phyloP scores from a whole-genome alignment of 2,888 invertebrate genomes.

The Meghimatium bilineatum region DNA sequence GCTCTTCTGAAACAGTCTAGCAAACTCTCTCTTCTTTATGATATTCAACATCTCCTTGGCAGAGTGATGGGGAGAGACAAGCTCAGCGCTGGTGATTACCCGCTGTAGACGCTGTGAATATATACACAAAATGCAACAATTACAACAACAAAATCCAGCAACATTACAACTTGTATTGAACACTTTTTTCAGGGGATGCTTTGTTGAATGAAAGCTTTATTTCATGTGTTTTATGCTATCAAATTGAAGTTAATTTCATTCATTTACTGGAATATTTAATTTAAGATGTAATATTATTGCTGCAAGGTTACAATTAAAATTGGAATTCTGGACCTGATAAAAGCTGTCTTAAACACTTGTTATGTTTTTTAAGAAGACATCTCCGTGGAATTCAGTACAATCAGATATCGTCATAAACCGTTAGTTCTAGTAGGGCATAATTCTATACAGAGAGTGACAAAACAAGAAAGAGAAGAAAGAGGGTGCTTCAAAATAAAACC shows the following conservation, averaged over 20 bases:
- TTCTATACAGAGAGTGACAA: neutral
- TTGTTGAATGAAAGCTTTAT: no score
- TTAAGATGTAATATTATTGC: neutral
- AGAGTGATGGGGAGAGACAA: conserved; percentile 94
- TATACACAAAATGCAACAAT: neutral
- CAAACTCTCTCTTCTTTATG: conserved; percentile 92
- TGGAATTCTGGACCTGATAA: neutral
- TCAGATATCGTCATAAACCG: neutral
- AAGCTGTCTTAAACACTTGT: neutral
- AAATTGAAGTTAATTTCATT: no score
- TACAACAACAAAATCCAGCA: no score
- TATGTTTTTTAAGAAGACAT: neutral
- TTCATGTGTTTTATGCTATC: no score
- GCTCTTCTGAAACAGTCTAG: conserved; percentile 94
- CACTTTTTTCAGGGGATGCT: no score
- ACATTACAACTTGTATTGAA: no score
- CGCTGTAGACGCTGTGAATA: conserved; percentile 82
- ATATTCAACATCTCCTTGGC: conserved; percentile 93
- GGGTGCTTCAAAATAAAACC: no score
- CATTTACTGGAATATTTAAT: neutral
- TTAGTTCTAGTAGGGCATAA: neutral
- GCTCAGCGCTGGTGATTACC: conserved; percentile 93
- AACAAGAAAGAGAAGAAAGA: no score
- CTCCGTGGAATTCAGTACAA: neutral
- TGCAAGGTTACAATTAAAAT: neutral